Evolutionary conservation across 2,113 vertebrate genomes (phyloP), one percentile per base, ranked within the genome.

Genomic region (Limnothrissa miodon): DNA sequence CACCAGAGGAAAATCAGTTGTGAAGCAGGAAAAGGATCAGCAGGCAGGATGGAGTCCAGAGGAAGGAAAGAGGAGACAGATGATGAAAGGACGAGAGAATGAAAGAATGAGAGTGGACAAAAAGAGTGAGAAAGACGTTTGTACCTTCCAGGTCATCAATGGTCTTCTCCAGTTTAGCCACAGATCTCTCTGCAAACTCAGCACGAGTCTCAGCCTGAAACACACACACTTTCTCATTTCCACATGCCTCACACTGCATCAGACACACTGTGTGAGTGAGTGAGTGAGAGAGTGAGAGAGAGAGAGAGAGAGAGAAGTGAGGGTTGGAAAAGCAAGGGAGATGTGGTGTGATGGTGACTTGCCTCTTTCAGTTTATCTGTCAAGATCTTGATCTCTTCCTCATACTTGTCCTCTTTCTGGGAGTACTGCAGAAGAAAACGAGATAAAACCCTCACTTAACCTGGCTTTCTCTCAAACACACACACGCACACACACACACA

Each of bases 331-430:
- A 86, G 0, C 29, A 15, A 33, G 15, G 21, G 5, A 44, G 45
- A 19, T 45, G n/a, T 45, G 42, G 62, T 42, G 70, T 42, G 42
- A 42, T 42, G 42, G 0, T 45, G 59, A 0, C 95, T 94, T 82
- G 97, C 97, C 96, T 98, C 98, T 90, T 99, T 99, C 86, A 99
- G 96, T 90, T 99, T 99, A 92, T 99, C 97, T 4, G 97, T 98
- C 88, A 99, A 93, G 90, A 99, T 97, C 93, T 99, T 99, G 85
- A 99, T 99, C 91, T 99, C 98, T 80, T 99, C 98, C 88, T 99
- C 98, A 1, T 99, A 99, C 89, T 99, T 99, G 92, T 99, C 98
- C 89, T 99, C 98, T 89, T 99, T 99, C 89, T 98, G 97, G 39
- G 98, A 99, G 86, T 99, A 99, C 98, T 99, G 89, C 15, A 90